phyloP scores from a whole-genome alignment of 2,797 vertebrate genomes.

The Moxostoma hubbsi region DNA sequence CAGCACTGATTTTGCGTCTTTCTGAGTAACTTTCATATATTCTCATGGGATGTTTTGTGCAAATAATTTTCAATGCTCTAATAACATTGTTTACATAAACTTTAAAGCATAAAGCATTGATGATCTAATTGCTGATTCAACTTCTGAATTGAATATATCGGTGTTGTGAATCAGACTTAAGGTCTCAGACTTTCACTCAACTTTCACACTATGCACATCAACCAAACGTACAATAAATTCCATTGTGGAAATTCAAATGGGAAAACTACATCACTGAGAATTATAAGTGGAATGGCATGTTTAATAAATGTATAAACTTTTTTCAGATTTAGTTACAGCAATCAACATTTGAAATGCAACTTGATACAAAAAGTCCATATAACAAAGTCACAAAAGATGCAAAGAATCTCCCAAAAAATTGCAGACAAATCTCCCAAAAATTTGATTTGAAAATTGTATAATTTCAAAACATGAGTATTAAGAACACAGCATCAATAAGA shows the following conservation, averaged over 20 bases:
- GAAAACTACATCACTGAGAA: no score
- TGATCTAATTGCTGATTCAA: neutral
- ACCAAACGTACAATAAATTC: neutral
- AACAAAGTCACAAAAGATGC: slow-evolving; percentile 47
- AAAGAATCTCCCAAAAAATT: slow-evolving; percentile 22
- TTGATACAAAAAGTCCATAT: slow-evolving; percentile 35
- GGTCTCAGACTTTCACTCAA: no score
- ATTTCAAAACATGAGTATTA: slow-evolving; percentile 6
- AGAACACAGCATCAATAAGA: neutral
- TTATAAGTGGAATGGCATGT: slow-evolving; percentile 30
- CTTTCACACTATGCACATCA: neutral
- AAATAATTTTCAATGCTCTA: neutral
- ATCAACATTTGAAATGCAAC: slow-evolving; percentile 47
- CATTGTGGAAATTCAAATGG: no score
- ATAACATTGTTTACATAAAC: neutral
- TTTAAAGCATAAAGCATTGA: neutral
- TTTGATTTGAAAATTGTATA: neutral
- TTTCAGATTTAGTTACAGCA: slow-evolving; percentile 43
- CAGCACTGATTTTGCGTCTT: neutral
- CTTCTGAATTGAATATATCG: neutral
- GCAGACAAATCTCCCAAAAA: neutral
- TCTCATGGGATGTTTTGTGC: no score
- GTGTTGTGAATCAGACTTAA: neutral
- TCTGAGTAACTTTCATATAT: no score
- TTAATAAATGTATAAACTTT: slow-evolving; percentile 52